Evolutionary conservation across 2,888 invertebrate genomes (phyloP), one percentile per base, ranked within the genome.

Genomic region (Margaritifera margaritifera): DNA sequence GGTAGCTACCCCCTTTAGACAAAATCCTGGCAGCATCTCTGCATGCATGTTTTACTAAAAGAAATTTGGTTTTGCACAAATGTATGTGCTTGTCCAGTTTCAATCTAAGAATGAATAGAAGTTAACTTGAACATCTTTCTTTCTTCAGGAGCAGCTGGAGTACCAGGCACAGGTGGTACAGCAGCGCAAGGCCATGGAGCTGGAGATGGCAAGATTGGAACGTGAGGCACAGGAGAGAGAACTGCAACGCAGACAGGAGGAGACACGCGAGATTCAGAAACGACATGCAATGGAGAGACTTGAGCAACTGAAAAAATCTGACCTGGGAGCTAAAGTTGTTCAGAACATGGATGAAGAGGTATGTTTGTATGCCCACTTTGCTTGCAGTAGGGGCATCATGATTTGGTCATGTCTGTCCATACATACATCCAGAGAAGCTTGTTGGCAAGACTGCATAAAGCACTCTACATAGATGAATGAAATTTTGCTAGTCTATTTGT

Each of bases 151-250:
- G 84, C 89, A 93, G 85, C 96, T 96, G 86, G 97, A 97, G 88
- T 93, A 94, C 8, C 93, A 91, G 58, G 90, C 89, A 62, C 78
- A 82, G 54, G 92, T 92, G 74, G 91, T 92, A 76, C 87, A 91
- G 70, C 87, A 90, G 87, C 93, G 94, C 2, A 93, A 90, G 57
- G 90, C 90, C n/a, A 80, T 94, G 72, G 91, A 95, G 58, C 95
- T 95, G 0, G 98, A 98, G 85, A 95, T 96, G 76, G 94, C 95
- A 75, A 94, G 98, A 0, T 91, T 95, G 61, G 96, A 96, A 77
- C 93, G 93, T 59, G 98, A 98, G 89, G 92, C 96, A 0, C 95
- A 96, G 87, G 96, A 98, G 86, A 92, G 97, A 0, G 97, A 97
- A 90, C 92, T 94, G 65, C 95, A 95, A 80, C 93, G 97, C 0